Percentiles rank a stretch among this genome's conserved stretches.
Conservation (phyloP, 2,797 vertebrate genomes). For the Sebastes aleutianus region DNA sequence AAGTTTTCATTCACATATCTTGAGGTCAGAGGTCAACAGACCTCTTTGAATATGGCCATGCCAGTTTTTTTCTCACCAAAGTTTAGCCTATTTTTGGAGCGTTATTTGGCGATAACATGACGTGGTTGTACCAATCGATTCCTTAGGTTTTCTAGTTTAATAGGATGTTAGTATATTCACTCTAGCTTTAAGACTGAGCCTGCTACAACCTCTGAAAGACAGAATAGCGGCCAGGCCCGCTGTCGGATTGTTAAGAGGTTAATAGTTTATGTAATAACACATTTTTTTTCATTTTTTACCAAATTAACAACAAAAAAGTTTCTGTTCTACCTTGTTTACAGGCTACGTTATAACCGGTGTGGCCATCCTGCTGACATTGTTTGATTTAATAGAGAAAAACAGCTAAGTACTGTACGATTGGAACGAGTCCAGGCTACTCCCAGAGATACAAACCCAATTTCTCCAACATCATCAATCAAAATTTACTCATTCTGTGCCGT, state of each 20-base stretch:
- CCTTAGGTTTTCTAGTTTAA: neutral
- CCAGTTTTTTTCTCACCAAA: too few species aligned
- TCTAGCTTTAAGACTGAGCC: neutral
- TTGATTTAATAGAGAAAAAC: conserved; percentile 33
- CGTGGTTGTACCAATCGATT: fast-evolving
- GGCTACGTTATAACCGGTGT: neutral
- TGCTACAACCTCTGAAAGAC: neutral
- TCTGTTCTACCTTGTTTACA: neutral
- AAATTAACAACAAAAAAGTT: neutral
- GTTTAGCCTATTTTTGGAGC: too few species aligned
- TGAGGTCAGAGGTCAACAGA: too few species aligned
- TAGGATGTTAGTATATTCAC: neutral
- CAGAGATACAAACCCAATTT: conserved; percentile 40
- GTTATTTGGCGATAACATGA: too few species aligned
- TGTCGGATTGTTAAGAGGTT: too few species aligned
- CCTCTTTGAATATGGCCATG: too few species aligned
- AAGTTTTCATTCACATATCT: too few species aligned
- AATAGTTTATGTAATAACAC: too few species aligned
- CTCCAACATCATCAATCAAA: conserved; percentile 49
- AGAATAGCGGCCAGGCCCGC: neutral
- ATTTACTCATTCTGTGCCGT: conserved; percentile 19
- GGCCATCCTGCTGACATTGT: conserved; percentile 16
- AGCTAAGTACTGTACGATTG: conserved; percentile 20
- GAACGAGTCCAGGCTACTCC: conserved; percentile 33
- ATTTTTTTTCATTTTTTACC: neutral